Conservation (phyloP, 2,797 vertebrate species). For the Galagoides demidoff region DNA sequence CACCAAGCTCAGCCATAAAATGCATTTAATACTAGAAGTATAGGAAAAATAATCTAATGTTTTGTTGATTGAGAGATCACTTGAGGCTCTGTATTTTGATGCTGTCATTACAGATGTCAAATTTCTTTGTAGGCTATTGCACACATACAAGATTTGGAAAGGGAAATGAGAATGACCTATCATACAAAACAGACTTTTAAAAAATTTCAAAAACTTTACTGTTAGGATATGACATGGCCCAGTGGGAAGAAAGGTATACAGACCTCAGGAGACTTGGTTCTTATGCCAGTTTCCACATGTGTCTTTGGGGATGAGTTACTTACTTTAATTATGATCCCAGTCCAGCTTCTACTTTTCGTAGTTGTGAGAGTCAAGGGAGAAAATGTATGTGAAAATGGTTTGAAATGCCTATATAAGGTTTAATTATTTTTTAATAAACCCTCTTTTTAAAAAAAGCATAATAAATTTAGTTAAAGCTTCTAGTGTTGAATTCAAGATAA, state of each 20-base stretch:
- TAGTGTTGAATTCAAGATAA: conserved; percentile 49
- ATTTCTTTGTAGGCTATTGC: conserved; percentile 17
- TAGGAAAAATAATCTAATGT: neutral
- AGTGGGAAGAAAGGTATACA: neutral
- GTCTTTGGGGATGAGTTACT: neutral
- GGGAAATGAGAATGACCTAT: conserved; percentile 19
- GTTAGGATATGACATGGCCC: neutral
- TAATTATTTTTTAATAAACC: conserved; percentile 54
- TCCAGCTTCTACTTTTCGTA: neutral
- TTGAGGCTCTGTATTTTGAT: neutral
- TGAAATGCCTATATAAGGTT: neutral
- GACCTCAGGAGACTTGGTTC: neutral
- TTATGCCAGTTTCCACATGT: neutral
- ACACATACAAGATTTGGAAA: neutral
- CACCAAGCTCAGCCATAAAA: neutral
- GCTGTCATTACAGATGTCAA: neutral
- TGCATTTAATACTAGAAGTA: neutral
- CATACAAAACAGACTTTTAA: neutral
- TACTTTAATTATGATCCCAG: neutral
- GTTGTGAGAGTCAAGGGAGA: neutral
- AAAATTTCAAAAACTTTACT: neutral
- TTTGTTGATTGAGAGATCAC: neutral
- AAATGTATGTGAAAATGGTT: neutral
- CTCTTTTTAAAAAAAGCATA: neutral
- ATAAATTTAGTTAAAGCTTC: conserved; percentile 21